These are phyloP conservation scores for Hippocampus mohnikei DNA, from an alignment of 2,113 vertebrate species.

Conservation along the genomic window DNA sequence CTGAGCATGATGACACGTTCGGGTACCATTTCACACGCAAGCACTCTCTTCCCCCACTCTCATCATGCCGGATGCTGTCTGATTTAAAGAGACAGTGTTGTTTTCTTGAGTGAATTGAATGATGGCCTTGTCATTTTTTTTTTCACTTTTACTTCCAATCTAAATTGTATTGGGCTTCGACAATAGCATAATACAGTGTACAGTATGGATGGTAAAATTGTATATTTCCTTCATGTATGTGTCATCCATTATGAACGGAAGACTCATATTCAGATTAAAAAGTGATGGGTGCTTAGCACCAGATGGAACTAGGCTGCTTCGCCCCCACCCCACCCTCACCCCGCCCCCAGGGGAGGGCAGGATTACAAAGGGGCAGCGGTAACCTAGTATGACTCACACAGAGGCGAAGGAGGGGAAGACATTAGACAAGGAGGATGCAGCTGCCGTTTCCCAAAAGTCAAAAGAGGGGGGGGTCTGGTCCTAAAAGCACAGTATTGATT, in stretches of 20 bases:
- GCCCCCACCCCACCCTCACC: slow-evolving; percentile 14
- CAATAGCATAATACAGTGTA: neutral
- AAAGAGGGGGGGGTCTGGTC: neutral
- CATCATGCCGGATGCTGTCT: slow-evolving; percentile 47
- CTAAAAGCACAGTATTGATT: neutral
- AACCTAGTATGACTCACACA: neutral
- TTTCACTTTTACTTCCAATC: slow-evolving; percentile 8
- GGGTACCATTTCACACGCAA: slow-evolving; percentile 48
- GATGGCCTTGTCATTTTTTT: slow-evolving; percentile 14
- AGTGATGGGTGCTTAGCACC: slow-evolving; percentile 49
- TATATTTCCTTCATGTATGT: slow-evolving; percentile 5
- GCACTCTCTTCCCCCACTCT: slow-evolving; percentile 27
- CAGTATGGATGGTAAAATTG: neutral
- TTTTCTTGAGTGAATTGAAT: slow-evolving; percentile 29
- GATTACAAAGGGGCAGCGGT: slow-evolving; percentile 30
- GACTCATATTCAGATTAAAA: slow-evolving; percentile 12
- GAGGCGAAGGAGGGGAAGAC: slow-evolving; percentile 1
- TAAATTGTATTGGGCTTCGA: neutral
- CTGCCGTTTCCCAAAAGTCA: slow-evolving; percentile 26
- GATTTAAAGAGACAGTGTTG: slow-evolving; percentile 64
- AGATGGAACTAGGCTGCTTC: slow-evolving; percentile 58
- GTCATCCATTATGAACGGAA: neutral
- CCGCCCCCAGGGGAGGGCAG: slow-evolving; percentile 40
- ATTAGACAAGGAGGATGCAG: slow-evolving; percentile 5
- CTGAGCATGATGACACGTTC: slow-evolving; percentile 60